These are phyloP conservation scores for Cecidostiba fungosa DNA, from an alignment of 2,888 invertebrate species.

Conservation along the genomic window DNA sequence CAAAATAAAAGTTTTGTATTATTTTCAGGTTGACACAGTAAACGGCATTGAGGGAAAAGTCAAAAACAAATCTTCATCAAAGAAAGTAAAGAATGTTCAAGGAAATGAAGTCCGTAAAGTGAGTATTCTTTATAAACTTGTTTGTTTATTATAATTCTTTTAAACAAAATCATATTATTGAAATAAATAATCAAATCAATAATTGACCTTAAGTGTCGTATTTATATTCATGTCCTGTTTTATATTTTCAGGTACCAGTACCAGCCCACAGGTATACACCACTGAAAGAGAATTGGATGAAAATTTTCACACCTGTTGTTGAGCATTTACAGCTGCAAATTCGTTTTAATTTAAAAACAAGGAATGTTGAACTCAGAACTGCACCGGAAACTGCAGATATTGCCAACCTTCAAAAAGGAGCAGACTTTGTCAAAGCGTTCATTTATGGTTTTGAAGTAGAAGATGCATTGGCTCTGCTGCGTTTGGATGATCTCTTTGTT, in stretches of 20 bases:
- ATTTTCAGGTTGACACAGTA: conserved; percentile 81
- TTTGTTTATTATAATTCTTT: not conserved
- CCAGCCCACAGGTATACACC: conserved; percentile 97
- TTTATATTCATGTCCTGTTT: not conserved
- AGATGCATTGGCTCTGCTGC: conserved; percentile 95
- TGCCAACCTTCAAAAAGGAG: conserved; percentile 96
- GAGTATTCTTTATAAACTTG: conserved; percentile 37
- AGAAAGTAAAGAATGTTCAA: conserved; percentile 71
- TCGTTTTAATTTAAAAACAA: conserved; percentile 94
- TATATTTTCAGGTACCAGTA: conserved; percentile 85
- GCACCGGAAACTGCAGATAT: conserved; percentile 90
- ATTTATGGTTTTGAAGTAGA: conserved; percentile 98
- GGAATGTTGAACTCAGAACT: conserved; percentile 93
- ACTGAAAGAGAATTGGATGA: conserved; percentile 97
- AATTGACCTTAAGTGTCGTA: not conserved
- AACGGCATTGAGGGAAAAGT: conserved; percentile 84
- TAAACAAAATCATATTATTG: not conserved
- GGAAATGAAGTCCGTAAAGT: conserved; percentile 75
- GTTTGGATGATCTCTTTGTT: conserved; percentile 97
- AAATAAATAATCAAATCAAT: conserved; percentile 1
- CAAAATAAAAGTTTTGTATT: not conserved
- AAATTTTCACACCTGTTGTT: conserved; percentile 97
- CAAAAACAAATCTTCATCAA: conserved; percentile 77
- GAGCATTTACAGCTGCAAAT: conserved; percentile 97
- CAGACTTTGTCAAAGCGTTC: conserved; percentile 99